These are phyloP conservation scores for Paedocypris micromegethes DNA, from an alignment of 2,797 vertebrate genomes.

Conservation along the genomic window DNA sequence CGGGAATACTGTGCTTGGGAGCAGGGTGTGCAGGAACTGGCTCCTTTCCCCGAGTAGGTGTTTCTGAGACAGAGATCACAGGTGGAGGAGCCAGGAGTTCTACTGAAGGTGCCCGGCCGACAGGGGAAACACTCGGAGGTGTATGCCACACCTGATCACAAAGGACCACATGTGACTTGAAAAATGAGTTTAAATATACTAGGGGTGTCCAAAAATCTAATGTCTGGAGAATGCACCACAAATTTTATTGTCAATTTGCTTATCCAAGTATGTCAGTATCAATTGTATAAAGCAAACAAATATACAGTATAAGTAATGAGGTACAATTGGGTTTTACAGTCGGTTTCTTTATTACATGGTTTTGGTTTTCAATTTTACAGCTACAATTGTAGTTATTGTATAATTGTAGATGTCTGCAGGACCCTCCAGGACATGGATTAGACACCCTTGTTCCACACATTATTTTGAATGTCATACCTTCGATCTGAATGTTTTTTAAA, in stretches of 20 bases:
- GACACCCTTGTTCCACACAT: background rate
- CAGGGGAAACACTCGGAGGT: conserved; percentile 93
- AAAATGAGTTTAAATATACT: background rate
- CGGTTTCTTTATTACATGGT: no score
- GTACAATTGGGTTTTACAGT: no score
- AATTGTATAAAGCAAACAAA: no score
- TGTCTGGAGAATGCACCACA: no score
- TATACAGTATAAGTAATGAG: no score
- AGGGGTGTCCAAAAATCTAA: no score
- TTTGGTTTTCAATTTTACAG: no score
- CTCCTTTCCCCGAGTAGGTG: conserved; percentile 85
- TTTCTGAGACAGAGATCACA: conserved; percentile 85
- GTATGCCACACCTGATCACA: conserved; percentile 84
- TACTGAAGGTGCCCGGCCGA: conserved; percentile 87
- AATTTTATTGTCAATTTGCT: no score
- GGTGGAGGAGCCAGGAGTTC: conserved; percentile 77
- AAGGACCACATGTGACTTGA: conserved; percentile 1
- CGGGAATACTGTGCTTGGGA: conserved; percentile 81
- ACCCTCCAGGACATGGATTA: no score
- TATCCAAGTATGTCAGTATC: no score
- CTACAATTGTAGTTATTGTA: no score
- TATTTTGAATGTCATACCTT: conserved; percentile 68
- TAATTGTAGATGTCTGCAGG: no score
- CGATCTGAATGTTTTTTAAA: conserved; percentile 92
- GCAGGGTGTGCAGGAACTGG: conserved; percentile 83